Conservation (phyloP, 2,888 invertebrate species). For the Monoplex corrugatus region DNA sequence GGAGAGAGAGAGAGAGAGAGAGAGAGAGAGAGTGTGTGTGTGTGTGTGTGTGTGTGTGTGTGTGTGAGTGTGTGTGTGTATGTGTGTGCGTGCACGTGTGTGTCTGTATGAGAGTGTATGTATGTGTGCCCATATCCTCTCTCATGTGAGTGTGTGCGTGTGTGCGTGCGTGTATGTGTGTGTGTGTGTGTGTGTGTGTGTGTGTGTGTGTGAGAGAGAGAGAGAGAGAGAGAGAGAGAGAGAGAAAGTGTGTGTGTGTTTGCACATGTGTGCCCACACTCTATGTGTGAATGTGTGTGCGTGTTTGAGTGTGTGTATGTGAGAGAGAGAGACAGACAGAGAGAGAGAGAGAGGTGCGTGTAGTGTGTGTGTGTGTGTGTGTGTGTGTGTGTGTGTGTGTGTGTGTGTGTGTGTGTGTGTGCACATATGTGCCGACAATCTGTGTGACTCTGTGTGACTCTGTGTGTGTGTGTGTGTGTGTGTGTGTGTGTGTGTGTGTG, state of each 20-base stretch:
- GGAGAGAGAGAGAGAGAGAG: background rate
- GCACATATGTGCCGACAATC: background rate
- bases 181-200: conserved; percentile 41
- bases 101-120: background rate
- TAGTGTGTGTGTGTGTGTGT: conserved; percentile 16
- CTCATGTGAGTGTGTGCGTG: too few species aligned
- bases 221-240: background rate
- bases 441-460: background rate
- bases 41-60: background rate
- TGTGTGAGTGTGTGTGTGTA: background rate
- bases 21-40: background rate
- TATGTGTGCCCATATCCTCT: too few species aligned
- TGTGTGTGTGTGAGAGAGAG: conserved; percentile 24
- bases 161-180: background rate
- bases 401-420: conserved; percentile 5
- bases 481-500: conserved; percentile 7
- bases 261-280: background rate
- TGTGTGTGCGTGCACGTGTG: background rate
- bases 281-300: background rate
- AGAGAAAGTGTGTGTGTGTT: conserved; percentile 23
- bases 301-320: background rate
- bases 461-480: conserved; percentile 5
- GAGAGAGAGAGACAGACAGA: conserved; percentile 10
- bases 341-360: background rate
- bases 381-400: conserved; percentile 18